Base-by-base conservation (phyloP, 2,888 invertebrate genomes). In the Desoria tigrina region DNA sequence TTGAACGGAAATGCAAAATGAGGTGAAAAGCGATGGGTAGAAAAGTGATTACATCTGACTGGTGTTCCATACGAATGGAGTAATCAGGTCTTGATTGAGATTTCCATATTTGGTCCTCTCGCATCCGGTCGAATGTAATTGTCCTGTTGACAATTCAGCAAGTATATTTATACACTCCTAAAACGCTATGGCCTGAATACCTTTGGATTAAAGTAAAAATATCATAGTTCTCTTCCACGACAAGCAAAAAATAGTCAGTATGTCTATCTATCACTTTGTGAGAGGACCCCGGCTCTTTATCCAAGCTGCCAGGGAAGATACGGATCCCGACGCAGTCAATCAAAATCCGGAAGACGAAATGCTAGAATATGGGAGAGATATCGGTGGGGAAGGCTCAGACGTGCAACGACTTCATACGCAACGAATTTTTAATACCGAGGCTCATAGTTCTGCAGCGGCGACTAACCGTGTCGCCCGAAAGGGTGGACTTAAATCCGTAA, bases 201-300 rank as follows among this genome's bases (percentile, higher is more conserved):
- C n/a, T n/a, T n/a, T n/a, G n/a, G n/a, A n/a, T n/a, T n/a, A n/a
- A n/a, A n/a, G n/a, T n/a, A n/a, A n/a, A n/a, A n/a, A n/a, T n/a
- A n/a, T n/a, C n/a, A n/a, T n/a, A n/a, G n/a, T n/a, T n/a, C n/a
- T n/a, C n/a, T n/a, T n/a, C n/a, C n/a, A n/a, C n/a, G n/a, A n/a
- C n/a, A n/a, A n/a, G n/a, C n/a, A n/a, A n/a, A n/a, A n/a, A n/a
- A n/a, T n/a, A n/a, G n/a, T n/a, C n/a, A 69, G 62, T 77, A 86
- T 86, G 86, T 86, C 85, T 76, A 89, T 91, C 87, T 90, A 90
- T 80, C 87, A 88, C 79, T 91, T 91, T 81, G 88, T 90, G 73
- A 88, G 89, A 81, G 89, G 89, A 64, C 74, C 77, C 79, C 86
- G 90, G 68, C 84, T 91, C 69, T 90, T 90, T 81, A 87, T 90